Evolutionary conservation across 2,113 vertebrate species (phyloP).

Genomic region (Pseudorectes ferrugineus): DNA sequence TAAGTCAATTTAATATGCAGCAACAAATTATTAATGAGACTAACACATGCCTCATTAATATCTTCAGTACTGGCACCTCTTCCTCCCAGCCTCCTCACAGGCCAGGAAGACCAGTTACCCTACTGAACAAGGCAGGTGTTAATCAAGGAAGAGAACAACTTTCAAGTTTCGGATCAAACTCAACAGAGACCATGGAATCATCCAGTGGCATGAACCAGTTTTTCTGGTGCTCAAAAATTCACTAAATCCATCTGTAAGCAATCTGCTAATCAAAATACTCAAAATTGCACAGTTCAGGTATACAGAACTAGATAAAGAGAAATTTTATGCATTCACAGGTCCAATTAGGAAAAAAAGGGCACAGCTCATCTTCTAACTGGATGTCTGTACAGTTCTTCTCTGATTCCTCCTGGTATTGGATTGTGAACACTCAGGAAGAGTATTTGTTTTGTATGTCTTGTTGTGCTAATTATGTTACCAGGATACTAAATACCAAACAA

Average conservation of each 20-base stretch:
- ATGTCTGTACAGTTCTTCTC: background rate
- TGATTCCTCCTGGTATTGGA: conserved; percentile 16
- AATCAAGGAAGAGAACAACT: background rate
- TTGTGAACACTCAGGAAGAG: conserved; percentile 20
- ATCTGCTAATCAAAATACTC: background rate
- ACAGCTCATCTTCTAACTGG: background rate
- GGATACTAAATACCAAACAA: conserved; percentile 69
- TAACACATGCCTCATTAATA: background rate
- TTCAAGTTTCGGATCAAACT: background rate
- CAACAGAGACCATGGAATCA: background rate
- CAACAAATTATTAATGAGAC: background rate
- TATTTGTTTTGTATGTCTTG: conserved; percentile 38
- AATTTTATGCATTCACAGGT: background rate
- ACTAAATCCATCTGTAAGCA: background rate
- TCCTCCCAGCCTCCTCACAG: background rate
- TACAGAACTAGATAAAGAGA: background rate
- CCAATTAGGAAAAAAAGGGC: background rate
- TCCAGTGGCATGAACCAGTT: background rate
- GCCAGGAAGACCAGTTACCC: background rate
- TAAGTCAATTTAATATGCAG: background rate
- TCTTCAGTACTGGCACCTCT: background rate
- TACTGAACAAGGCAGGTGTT: background rate
- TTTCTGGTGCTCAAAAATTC: background rate
- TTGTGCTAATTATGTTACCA: conserved; percentile 69
- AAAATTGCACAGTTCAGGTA: background rate